Conservation (phyloP, 1,140 invertebrate genomes). For the Drosophila chauvacae region DNA sequence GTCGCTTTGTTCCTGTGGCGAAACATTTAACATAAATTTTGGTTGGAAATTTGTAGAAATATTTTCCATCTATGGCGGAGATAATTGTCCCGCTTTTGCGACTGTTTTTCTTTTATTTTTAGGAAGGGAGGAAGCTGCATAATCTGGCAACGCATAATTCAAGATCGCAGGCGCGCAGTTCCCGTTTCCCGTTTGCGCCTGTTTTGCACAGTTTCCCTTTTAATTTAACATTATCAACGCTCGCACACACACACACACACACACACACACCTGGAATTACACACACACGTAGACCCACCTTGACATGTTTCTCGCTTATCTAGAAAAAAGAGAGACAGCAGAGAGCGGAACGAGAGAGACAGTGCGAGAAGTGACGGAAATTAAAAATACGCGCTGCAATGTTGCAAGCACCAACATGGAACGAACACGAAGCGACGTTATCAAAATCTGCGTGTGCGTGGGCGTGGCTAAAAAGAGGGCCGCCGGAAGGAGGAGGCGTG, state of each 20-base stretch:
- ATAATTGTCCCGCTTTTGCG: slow-evolving; percentile 30
- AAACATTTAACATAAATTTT: slow-evolving; percentile 75
- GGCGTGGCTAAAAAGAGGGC: slow-evolving; percentile 23
- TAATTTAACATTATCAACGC: slow-evolving; percentile 82
- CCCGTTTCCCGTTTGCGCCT: slow-evolving; percentile 68
- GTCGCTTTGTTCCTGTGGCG: slow-evolving; percentile 17
- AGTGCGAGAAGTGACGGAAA: slow-evolving; percentile 69
- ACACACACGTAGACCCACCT: slow-evolving; percentile 50
- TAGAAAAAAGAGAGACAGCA: slow-evolving; percentile 39
- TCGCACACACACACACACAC: slow-evolving; percentile 52
- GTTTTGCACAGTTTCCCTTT: slow-evolving; percentile 81
- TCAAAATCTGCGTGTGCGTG: slow-evolving; percentile 78
- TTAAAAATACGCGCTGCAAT: slow-evolving; percentile 83
- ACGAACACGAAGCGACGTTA: slow-evolving; percentile 67
- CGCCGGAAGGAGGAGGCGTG: not conserved
- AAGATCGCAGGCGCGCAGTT: slow-evolving; percentile 78
- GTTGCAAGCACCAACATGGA: slow-evolving; percentile 71
- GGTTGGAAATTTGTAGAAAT: slow-evolving; percentile 42
- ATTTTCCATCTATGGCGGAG: slow-evolving; percentile 52
- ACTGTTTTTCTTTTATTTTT: slow-evolving; percentile 12
- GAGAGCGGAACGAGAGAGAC: slow-evolving; percentile 28
- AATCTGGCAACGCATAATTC: slow-evolving; percentile 80
- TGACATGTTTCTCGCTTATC: slow-evolving; percentile 79
- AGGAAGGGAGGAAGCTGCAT: slow-evolving; percentile 1
- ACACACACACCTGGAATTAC: slow-evolving; percentile 30